These are phyloP conservation scores for Aselliscus stoliczkanus DNA, from an alignment of 2,797 vertebrate species.

Conservation along the genomic window DNA sequence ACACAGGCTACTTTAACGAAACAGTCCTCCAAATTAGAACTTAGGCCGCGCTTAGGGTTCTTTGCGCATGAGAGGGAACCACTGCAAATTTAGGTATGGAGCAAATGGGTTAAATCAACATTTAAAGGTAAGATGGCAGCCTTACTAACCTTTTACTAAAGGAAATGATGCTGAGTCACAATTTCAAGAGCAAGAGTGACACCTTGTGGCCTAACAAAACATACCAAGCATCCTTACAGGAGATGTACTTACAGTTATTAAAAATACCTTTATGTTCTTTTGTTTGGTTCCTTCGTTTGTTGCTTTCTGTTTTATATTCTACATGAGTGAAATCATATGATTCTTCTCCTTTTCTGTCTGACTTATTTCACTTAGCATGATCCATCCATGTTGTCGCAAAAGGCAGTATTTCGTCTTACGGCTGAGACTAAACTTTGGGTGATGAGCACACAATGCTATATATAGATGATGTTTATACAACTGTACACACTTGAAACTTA, in stretches of 20 bases:
- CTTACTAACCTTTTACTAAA: neutral
- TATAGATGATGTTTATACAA: too few species aligned
- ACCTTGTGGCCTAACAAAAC: conserved; percentile 57
- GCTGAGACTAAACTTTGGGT: too few species aligned
- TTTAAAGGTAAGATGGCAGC: conserved; percentile 51
- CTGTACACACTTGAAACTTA: too few species aligned
- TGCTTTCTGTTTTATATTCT: too few species aligned
- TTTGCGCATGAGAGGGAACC: neutral
- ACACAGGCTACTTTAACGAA: neutral
- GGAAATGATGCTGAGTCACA: conserved; percentile 49
- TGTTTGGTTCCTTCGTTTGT: too few species aligned
- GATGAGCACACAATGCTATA: too few species aligned
- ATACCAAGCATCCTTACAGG: neutral
- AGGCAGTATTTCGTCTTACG: too few species aligned
- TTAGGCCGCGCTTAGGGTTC: neutral
- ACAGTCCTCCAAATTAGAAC: neutral
- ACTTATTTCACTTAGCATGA: too few species aligned
- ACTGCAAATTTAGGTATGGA: neutral
- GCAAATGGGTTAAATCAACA: conserved; percentile 26
- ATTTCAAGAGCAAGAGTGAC: conserved; percentile 54
- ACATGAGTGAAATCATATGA: too few species aligned
- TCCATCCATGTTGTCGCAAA: too few species aligned
- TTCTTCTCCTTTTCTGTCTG: too few species aligned
- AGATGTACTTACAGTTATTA: neutral
- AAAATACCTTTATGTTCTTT: neutral